A percentile compares a stretch with the other conserved stretches of the same genome.
Evolutionary conservation across 2,888 invertebrate genomes (phyloP).

Genomic region (Tachystola acroxantha): DNA sequence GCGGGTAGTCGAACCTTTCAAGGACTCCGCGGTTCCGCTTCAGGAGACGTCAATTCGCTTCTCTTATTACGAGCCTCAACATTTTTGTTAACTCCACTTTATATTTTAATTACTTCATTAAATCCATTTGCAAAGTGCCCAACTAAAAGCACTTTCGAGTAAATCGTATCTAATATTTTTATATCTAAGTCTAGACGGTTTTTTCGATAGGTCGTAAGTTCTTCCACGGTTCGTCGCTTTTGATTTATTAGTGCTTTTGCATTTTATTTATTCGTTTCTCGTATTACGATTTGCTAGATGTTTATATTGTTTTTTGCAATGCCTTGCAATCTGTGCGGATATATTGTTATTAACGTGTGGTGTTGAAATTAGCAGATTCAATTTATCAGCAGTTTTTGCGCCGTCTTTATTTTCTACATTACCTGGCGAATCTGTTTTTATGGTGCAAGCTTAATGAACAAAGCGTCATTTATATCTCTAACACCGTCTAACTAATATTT

Average conservation of each 20-base stretch:
- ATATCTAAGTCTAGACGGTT: conserved; percentile 29
- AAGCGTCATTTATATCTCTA: conserved; percentile 51
- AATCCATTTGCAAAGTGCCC: conserved; percentile 10
- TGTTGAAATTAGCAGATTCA: conserved; percentile 50
- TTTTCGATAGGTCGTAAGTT: conserved; percentile 23
- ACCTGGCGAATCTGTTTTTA: conserved; percentile 41
- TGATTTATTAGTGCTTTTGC: conserved; percentile 33
- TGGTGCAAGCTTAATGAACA: conserved; percentile 45
- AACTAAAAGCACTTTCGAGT: conserved; percentile 23
- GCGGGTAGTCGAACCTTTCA: conserved; percentile 66
- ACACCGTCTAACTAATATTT: conserved; percentile 32
- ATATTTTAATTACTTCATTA: conserved; percentile 11
- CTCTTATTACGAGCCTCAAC: not conserved
- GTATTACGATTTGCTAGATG: conserved; percentile 5
- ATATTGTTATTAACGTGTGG: conserved; percentile 29
- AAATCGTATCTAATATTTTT: conserved; percentile 41
- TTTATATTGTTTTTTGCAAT: conserved; percentile 10
- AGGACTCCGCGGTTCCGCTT: conserved; percentile 60
- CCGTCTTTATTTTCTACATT: conserved; percentile 32
- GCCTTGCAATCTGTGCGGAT: conserved; percentile 22
- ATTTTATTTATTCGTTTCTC: conserved; percentile 10
- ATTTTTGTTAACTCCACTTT: conserved; percentile 7
- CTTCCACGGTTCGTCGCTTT: conserved; percentile 34
- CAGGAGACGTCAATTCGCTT: conserved; percentile 33
- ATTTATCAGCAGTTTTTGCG: conserved; percentile 64